Evolutionary conservation across 2,888 invertebrate species (phyloP).

Genomic region (Vesta saturnalis): DNA sequence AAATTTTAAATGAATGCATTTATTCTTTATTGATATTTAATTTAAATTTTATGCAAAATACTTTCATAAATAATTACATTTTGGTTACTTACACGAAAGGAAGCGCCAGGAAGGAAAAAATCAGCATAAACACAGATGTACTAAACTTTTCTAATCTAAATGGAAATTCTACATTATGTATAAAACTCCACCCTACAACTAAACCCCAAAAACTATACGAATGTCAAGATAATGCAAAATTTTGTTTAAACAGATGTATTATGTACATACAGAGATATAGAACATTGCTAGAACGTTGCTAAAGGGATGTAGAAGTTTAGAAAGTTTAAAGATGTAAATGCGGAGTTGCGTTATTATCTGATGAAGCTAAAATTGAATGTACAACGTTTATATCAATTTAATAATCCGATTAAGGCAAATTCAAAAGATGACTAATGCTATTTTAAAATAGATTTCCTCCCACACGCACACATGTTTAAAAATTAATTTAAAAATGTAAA

Average conservation of each 20-base stretch:
- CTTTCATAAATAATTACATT: conserved; percentile 11
- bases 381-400: background rate
- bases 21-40: background rate
- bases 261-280: no score
- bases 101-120: background rate
- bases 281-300: background rate
- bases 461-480: background rate
- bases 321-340: no score
- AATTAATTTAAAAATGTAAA: background rate
- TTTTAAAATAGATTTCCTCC: background rate
- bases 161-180: background rate
- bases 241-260: background rate
- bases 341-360: conserved; percentile 4
- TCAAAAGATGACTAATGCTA: conserved; percentile 1
- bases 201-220: background rate
- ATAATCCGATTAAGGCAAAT: background rate
- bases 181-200: no score
- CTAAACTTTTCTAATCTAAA: conserved; percentile 13
- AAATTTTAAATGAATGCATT: background rate
- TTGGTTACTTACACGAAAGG: background rate
- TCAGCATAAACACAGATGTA: background rate
- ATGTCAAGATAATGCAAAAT: background rate
- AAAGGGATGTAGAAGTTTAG: background rate
- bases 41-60: background rate
- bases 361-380: background rate